Evolutionary conservation across 2,113 vertebrate genomes (phyloP), one percentile per base, ranked within the genome.

Genomic region (Oryzias curvinotus): DNA sequence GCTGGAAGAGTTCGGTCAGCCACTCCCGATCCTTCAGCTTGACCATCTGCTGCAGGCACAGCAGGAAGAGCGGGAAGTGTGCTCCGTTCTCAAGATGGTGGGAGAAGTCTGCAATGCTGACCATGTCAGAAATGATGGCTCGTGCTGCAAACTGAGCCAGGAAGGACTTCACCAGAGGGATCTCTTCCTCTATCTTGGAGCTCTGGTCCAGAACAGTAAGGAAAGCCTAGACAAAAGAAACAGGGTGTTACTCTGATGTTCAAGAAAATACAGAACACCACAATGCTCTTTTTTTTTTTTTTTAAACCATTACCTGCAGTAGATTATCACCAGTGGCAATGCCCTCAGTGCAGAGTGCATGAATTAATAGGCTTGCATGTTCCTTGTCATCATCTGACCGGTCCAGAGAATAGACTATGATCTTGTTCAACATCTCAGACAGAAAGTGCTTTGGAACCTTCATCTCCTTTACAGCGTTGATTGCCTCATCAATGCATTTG

Each of bases 51-150:
- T 99, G 97, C 90, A 99, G 94, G 85, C 96, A 98, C 72, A 99
- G 96, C 91, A 99, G 85, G 93, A 99, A 98, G 55, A 98, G 93
- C 53, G 97, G 97, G 89, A 99, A 99, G 73, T 97, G 96, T 83
- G 94, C 93, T 57, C 97, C 97, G 41, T 97, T 97, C 88, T 99
- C 96, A 88, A 98, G 85, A 12, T 95, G 95, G 88, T 95, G 94
- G 87, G 96, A 96, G 88, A 98, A 87, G 82, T 99, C 97, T 0
- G 94, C 90, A 73, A 99, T 85, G 91, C 91, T 96, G 92, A 98
- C 92, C 75, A 99, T 89, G 82, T 98, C 96, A 0, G 94, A 92
- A 68, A 96, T 92, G 81, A 98, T 91, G 5, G 95, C 96, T 73
- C 94, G 93, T 26, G 97, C 96, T 75, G 96, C 94, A 91, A 98